Base-by-base conservation (phyloP, 2,797 vertebrate genomes). In the Chrosomus eos region DNA sequence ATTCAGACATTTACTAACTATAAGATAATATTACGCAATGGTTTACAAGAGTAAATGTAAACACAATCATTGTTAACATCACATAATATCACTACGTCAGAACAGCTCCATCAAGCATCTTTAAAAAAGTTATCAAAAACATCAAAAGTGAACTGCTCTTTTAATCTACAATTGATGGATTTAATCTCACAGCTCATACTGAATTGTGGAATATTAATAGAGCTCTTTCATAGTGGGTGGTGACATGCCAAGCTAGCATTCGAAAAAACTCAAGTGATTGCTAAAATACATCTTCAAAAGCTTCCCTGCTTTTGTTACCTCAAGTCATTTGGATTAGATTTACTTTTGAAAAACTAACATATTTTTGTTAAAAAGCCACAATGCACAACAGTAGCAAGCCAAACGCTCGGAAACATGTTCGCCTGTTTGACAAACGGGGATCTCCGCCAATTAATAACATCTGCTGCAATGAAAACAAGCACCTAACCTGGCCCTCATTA, bases 401-500 rank as follows among this genome's bases (percentile, higher is more conserved):
- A 91, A 91, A 91, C 83, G 87, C 40, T 48, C 68, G 88, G 89
- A 93, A 92, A 93, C 88, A 93, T 90, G 90, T 83, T 83, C 68
- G 88, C 88, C 87, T 78, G 83, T 92, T 90, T 92, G 88, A 92
- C 92, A 90, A 93, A 80, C 85, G 86, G 90, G 92, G 93, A 94
- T 89, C 91, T 85, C 87, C 89, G 91, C 75, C 90, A 89, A 95
- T 95, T 95, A 93, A 92, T 92, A 94, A 93, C 94, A 95, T 94
- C 92, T 95, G 94, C 91, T 38, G 90, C 91, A 94, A 89, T 89
- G 93, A 94, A 95, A 95, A 94, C 94, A 94, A 82, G 81, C 86
- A 83, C 90, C 90, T 93, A 94, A 95, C 93, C 91, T 95, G 94
- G 93, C 93, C 91, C 90, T 93, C 93, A 92, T 95, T 95, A 95